Evolutionary conservation across 2,797 vertebrate genomes (phyloP), one percentile per base, ranked within the genome.

Genomic region (Cirrhinus mrigala): DNA sequence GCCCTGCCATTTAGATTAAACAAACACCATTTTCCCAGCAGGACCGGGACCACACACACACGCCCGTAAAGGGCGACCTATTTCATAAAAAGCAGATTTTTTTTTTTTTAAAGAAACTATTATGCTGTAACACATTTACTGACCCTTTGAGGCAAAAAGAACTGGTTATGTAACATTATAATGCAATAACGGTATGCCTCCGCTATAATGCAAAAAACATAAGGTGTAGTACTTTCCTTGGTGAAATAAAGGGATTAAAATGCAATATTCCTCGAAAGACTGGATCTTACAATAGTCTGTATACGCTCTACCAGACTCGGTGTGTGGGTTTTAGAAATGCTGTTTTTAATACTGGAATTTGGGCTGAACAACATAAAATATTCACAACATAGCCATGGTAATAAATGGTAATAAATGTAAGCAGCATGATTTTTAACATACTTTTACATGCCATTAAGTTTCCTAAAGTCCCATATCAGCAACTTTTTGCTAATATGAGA

Each of bases 1-100:
- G 89, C 92, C 90, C 90, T 89, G 82, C 88, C 90, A 92, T 95
- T 95, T 93, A 94, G 92, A 94, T 94, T 92, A 94, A 95, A 93
- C 90, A 93, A 93, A 94, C 84, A 85, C 18, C 20, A 75, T 33
- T 85, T 58, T 82, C 29, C 15, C 22, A 76, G 69, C 24, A 46
- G 37, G n/a, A 75, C n/a, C 9, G 11, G 66, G 50, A 73, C 81
- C 69, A 68, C 18, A 29, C 44, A 80, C 18, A 2, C 69, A 27
- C 27, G 14, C 24, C 44, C 48, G 70, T 52, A 77, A 86, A 84
- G 79, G 52, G 22, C 54, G 74, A 81, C 66, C 66, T 56, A 52
- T 68, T 86, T 71, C 64, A 86, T 81, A 85, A 89, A 86, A 76
- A 78, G 54, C 22, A 0, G 27, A 73, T 75, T 88, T 85, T 85